Percentiles rank a stretch among this genome's conserved stretches.
These are phyloP conservation scores for Meles meles DNA, from an alignment of 2,113 vertebrate species.

Conservation along the genomic window DNA sequence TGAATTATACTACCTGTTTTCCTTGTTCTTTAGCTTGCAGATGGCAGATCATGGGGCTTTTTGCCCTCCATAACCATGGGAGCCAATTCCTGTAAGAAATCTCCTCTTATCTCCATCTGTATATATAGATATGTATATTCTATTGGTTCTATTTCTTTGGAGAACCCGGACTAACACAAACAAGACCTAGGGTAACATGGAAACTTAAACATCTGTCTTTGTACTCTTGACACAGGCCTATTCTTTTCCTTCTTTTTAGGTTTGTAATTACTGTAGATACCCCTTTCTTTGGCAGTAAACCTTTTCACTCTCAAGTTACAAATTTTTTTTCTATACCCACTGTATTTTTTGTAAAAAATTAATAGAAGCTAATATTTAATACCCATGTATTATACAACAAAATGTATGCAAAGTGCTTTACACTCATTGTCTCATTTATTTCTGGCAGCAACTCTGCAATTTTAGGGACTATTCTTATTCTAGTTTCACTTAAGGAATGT, in stretches of 20 bases:
- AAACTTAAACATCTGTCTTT: not conserved
- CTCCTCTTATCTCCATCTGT: not conserved
- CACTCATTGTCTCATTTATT: not conserved
- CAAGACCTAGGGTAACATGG: not conserved
- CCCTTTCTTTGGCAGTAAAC: not conserved
- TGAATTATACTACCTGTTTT: not conserved
- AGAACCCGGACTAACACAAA: not conserved
- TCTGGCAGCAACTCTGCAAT: not conserved
- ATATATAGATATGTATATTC: not conserved
- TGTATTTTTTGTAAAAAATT: not conserved
- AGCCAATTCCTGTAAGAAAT: not conserved
- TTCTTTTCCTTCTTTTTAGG: not conserved
- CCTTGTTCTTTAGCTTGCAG: not conserved
- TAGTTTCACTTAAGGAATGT: not conserved
- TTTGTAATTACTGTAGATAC: not conserved
- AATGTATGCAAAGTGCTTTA: not conserved
- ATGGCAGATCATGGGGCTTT: not conserved
- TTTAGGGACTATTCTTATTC: not conserved
- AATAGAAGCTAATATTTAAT: not conserved
- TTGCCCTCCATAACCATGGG: not conserved
- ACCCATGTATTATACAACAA: not conserved
- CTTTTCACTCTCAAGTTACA: not conserved
- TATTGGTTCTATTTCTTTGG: not conserved
- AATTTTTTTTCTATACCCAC: not conserved
- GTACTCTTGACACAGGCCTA: not conserved